Percentiles rank a stretch among this genome's conserved stretches.
These are phyloP conservation scores for Lysandra coridon DNA, from an alignment of 2,888 invertebrate genomes.

Conservation along the genomic window DNA sequence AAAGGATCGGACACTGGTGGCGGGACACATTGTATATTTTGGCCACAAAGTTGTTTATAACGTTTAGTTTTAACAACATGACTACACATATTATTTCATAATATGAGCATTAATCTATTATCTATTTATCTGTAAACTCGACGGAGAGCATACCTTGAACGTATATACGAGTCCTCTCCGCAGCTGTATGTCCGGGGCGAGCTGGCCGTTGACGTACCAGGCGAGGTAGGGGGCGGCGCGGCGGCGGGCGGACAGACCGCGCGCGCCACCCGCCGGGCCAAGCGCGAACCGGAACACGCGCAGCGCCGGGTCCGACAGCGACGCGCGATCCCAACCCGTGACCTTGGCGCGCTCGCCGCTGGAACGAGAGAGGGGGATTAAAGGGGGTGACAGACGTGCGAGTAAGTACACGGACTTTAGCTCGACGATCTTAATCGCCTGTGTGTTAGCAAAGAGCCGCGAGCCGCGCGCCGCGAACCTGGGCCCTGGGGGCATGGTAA, in stretches of 20 bases:
- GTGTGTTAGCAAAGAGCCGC: no score
- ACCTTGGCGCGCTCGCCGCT: slow-evolving; percentile 43
- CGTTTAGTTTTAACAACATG: no score
- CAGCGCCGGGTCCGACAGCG: slow-evolving; percentile 85
- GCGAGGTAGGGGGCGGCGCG: slow-evolving; percentile 86
- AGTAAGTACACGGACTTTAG: no score
- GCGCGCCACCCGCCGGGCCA: slow-evolving; percentile 91
- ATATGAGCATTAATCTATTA: neutral
- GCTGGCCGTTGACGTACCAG: slow-evolving; percentile 95
- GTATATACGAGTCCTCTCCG: slow-evolving; percentile 91
- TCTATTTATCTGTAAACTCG: neutral
- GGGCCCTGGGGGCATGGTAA: no score
- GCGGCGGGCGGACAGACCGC: slow-evolving; percentile 81
- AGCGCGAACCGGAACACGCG: slow-evolving; percentile 89
- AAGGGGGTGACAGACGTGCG: no score
- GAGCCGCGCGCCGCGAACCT: no score
- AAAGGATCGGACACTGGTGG: no score
- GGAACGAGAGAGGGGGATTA: neutral
- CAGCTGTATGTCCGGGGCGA: slow-evolving; percentile 93
- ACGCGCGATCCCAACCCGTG: slow-evolving; percentile 81
- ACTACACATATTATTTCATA: no score
- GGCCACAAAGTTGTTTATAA: no score
- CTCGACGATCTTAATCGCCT: no score
- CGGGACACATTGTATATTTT: no score
- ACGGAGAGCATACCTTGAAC: slow-evolving; percentile 80